These are phyloP conservation scores for Oenanthe oenanthe DNA, from an alignment of 2,113 vertebrate species.

Conservation along the genomic window DNA sequence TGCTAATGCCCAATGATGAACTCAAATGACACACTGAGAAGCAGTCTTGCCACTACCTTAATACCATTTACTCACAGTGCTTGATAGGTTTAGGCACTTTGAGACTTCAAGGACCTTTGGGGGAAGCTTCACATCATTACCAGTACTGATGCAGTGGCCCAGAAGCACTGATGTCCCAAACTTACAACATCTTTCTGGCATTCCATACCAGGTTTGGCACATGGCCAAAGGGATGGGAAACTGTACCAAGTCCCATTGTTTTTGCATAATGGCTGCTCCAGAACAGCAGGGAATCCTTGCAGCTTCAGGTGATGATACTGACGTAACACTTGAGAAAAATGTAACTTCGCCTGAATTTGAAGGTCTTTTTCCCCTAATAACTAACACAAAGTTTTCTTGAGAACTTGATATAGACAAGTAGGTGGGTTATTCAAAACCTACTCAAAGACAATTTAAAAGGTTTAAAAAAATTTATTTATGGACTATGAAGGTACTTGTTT, in stretches of 20 bases:
- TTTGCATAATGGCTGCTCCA: not conserved
- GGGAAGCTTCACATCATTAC: not conserved
- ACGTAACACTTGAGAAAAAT: not conserved
- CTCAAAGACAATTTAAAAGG: not conserved
- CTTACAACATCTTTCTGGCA: not conserved
- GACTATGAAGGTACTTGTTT: not conserved
- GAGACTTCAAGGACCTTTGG: not conserved
- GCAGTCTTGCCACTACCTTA: not conserved
- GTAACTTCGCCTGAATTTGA: not conserved
- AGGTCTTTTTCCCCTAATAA: not conserved
- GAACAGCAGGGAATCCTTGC: not conserved
- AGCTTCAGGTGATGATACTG: not conserved
- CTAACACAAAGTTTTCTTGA: not conserved
- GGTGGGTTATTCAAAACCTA: not conserved
- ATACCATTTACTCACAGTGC: not conserved
- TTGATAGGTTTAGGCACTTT: not conserved
- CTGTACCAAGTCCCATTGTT: rapidly evolving
- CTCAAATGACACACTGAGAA: not conserved
- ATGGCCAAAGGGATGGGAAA: not conserved
- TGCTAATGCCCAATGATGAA: not conserved
- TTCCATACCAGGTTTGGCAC: not conserved
- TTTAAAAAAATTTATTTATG: not conserved
- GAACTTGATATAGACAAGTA: not conserved
- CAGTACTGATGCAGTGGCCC: not conserved
- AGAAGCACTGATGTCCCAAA: not conserved